phyloP scores from a whole-genome alignment of 2,888 invertebrate genomes.

The Harpagoxenus sublaevis region DNA sequence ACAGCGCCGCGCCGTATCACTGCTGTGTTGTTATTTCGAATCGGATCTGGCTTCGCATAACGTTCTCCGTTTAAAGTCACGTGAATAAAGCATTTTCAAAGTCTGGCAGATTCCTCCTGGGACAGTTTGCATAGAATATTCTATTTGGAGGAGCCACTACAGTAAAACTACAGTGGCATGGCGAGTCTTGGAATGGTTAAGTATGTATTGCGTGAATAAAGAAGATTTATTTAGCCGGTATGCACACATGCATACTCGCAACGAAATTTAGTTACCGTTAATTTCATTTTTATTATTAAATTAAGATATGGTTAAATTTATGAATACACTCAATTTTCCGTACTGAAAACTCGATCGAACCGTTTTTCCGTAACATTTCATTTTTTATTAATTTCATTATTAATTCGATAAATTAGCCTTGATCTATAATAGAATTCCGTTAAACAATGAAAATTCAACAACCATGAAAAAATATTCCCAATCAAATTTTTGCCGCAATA shows the following conservation, averaged over 20 bases:
- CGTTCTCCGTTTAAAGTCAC: slow-evolving; percentile 4
- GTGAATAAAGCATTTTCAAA: slow-evolving; percentile 44
- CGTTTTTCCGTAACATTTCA: background rate
- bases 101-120: slow-evolving; percentile 40
- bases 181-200: background rate
- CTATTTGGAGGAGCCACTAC: slow-evolving; percentile 26
- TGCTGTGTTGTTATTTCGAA: background rate
- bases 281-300: background rate
- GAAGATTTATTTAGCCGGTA: background rate
- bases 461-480: background rate
- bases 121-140: slow-evolving; percentile 41
- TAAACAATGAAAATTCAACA: background rate
- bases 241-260: too few relatives aligned
- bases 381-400: background rate
- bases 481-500: background rate
- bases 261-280: background rate
- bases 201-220: slow-evolving; percentile 13
- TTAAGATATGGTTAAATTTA: background rate
- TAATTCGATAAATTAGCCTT: background rate
- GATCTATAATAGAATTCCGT: background rate
- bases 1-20: too few relatives aligned
- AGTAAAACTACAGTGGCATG: background rate
- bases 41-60: background rate
- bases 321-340: background rate
- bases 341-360: background rate